Evolutionary conservation across 2,888 invertebrate species (phyloP).

Genomic region (Panorpa germanica): DNA sequence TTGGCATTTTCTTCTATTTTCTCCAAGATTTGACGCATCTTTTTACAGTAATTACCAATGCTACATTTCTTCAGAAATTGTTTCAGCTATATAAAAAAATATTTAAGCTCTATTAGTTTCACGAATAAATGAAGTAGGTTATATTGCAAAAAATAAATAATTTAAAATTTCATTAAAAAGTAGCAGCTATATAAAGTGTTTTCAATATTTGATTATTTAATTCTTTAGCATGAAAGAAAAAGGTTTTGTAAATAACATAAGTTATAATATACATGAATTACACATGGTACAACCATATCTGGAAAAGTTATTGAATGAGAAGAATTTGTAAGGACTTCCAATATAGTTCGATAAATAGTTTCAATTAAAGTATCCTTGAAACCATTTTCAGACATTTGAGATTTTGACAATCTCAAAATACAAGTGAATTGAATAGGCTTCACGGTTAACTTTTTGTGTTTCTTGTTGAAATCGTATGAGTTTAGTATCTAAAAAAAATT

Average conservation of each 20-base stretch:
- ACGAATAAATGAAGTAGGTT: no score
- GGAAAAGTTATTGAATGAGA: conserved; percentile 66
- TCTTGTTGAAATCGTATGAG: conserved; percentile 68
- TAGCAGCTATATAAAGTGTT: no score
- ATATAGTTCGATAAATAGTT: conserved; percentile 48
- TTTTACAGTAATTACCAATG: conserved; percentile 61
- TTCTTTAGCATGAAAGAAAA: no score
- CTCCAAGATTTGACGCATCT: conserved; percentile 67
- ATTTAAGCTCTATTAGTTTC: no score
- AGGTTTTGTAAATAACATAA: no score
- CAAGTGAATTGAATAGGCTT: conserved; percentile 76
- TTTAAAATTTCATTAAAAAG: no score
- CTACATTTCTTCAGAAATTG: conserved; percentile 65
- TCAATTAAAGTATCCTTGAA: conserved; percentile 79
- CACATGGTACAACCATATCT: conserved; percentile 55
- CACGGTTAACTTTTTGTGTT: conserved; percentile 69
- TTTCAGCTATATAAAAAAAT: conserved; percentile 62
- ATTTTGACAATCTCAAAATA: conserved; percentile 68
- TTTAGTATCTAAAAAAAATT: conserved; percentile 27
- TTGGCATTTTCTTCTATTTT: conserved; percentile 70
- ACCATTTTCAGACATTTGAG: conserved; percentile 68
- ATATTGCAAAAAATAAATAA: no score
- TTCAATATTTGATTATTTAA: no score
- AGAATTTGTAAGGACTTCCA: conserved; percentile 57
- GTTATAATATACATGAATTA: no score